These are phyloP conservation scores for Sus cebifrons DNA, from an alignment of 2,797 vertebrate genomes.

Conservation along the genomic window DNA sequence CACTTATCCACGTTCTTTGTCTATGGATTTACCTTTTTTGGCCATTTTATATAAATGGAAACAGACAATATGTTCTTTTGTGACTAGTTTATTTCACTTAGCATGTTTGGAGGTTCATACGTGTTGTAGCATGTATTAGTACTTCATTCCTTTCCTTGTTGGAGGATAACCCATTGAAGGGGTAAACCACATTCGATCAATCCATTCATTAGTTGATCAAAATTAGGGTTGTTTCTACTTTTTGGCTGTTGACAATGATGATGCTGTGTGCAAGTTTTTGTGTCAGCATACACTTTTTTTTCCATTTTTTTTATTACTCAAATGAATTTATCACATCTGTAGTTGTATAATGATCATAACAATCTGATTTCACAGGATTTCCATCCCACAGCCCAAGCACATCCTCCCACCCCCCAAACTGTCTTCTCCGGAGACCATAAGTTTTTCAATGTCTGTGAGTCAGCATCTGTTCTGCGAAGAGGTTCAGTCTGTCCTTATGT, in stretches of 20 bases:
- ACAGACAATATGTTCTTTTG: neutral
- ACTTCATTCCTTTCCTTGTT: neutral
- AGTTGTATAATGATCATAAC: no score
- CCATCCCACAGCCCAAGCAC: no score
- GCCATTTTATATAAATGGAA: neutral
- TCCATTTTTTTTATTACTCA: no score
- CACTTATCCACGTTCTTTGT: neutral
- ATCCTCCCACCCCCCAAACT: no score
- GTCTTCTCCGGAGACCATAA: no score
- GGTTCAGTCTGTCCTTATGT: neutral
- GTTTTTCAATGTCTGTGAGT: no score
- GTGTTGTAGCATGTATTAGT: neutral
- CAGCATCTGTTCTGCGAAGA: no score
- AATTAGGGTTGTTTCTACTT: neutral
- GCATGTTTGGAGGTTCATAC: neutral
- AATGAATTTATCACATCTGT: no score
- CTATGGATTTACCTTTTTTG: neutral
- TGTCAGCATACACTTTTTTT: neutral
- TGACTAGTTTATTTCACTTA: neutral
- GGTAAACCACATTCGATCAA: neutral
- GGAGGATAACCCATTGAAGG: neutral
- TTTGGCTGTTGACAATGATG: neutral
- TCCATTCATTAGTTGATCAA: accelerated
- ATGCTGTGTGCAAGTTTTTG: neutral
- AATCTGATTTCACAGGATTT: no score